These are phyloP conservation scores for Chauna torquata DNA, from an alignment of 2,113 vertebrate genomes.

Conservation along the genomic window DNA sequence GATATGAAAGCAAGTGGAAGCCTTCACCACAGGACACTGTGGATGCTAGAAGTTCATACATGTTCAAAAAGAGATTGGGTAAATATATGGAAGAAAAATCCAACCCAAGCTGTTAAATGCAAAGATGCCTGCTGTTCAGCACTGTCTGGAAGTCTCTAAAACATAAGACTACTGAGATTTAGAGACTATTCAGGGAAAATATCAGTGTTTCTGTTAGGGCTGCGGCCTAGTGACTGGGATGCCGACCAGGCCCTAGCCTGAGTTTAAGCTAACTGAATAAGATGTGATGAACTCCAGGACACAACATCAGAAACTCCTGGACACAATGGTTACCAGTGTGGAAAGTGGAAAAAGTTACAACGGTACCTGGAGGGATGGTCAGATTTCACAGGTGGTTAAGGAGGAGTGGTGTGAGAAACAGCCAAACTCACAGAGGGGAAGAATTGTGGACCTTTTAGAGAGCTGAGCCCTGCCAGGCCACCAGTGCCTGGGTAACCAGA, in stretches of 20 bases:
- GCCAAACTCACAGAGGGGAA: background rate
- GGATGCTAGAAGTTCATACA: background rate
- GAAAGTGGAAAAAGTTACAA: background rate
- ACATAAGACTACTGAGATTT: background rate
- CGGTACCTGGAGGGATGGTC: background rate
- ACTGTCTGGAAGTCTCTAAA: background rate
- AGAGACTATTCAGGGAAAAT: background rate
- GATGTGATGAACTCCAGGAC: background rate
- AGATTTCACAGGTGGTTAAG: background rate
- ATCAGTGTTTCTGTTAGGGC: background rate
- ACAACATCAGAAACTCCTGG: background rate
- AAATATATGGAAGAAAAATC: background rate
- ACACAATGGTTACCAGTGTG: fast-evolving
- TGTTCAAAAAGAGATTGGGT: background rate
- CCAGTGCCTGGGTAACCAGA: background rate
- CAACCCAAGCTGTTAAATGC: background rate
- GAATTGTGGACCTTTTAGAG: background rate
- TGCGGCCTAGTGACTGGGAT: background rate
- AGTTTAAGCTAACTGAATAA: background rate
- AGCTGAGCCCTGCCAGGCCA: background rate
- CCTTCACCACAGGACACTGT: background rate
- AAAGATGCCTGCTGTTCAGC: background rate
- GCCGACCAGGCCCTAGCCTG: fast-evolving
- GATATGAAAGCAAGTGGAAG: background rate
- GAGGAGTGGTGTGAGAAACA: background rate